A percentile compares a stretch with the other conserved stretches of the same genome.
Evolutionary conservation across 2,888 invertebrate species (phyloP).

Genomic region (Sphaerophoria rueppellii): DNA sequence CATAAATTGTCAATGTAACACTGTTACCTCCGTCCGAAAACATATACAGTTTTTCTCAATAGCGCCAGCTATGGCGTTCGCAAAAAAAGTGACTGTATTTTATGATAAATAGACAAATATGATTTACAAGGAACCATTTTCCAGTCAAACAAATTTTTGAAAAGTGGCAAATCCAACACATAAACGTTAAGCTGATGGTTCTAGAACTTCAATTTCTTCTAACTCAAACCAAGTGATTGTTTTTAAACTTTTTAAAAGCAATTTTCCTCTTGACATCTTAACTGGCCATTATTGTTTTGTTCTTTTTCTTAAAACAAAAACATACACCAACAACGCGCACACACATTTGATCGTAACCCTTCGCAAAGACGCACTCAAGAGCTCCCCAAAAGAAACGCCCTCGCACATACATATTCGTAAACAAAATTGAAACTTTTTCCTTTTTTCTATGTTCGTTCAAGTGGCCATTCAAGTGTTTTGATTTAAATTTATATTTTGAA

Average conservation of each 20-base stretch:
- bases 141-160: too few relatives aligned
- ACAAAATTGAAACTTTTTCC: slow-evolving; percentile 55
- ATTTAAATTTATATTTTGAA: slow-evolving; percentile 54
- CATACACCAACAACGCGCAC: background rate
- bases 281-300: slow-evolving; percentile 31
- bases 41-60: too few relatives aligned
- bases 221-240: background rate
- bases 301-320: too few relatives aligned
- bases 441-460: slow-evolving; percentile 29
- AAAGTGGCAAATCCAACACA: too few relatives aligned
- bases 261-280: slow-evolving; percentile 52
- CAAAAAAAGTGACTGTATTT: too few relatives aligned
- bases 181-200: too few relatives aligned
- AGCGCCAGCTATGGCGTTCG: too few relatives aligned
- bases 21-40: too few relatives aligned
- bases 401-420: slow-evolving; percentile 13
- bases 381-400: slow-evolving; percentile 31
- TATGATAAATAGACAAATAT: too few relatives aligned
- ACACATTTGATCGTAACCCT: background rate
- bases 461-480: slow-evolving; percentile 68
- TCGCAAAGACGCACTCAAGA: slow-evolving; percentile 28
- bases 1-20: too few relatives aligned
- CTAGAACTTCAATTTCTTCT: background rate
- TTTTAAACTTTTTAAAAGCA: slow-evolving; percentile 31
- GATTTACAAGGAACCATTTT: too few relatives aligned